phyloP scores from a whole-genome alignment of 2,888 invertebrate genomes.

The Diarsia rubi region DNA sequence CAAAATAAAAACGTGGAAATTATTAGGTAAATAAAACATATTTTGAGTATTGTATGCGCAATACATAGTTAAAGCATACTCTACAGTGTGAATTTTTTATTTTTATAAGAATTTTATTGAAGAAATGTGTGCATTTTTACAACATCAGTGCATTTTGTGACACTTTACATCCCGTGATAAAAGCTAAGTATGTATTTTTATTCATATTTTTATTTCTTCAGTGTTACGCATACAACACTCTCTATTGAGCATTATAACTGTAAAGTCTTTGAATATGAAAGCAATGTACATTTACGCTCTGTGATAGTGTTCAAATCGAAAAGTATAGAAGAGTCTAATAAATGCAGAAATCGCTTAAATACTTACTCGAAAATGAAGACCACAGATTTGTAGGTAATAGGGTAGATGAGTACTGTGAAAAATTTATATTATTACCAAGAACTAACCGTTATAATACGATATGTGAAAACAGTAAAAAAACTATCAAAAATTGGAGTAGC shows the following conservation, averaged over 20 bases:
- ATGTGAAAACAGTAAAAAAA: no score
- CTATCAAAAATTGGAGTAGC: no score
- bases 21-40: not conserved
- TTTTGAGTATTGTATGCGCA: conserved; percentile 55
- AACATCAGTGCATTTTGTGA: conserved; percentile 47
- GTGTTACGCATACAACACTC: conserved; percentile 47
- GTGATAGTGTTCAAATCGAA: conserved; percentile 42
- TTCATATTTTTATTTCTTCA: conserved; percentile 19
- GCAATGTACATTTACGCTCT: conserved; percentile 57
- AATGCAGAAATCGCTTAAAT: conserved; percentile 15
- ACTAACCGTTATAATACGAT: no score
- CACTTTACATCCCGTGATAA: conserved; percentile 3
- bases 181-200: conserved; percentile 58
- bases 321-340: conserved; percentile 43
- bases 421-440: no score
- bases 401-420: no score
- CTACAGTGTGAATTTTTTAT: not conserved
- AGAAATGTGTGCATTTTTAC: conserved; percentile 23
- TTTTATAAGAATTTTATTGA: not conserved
- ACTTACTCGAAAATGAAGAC: not conserved
- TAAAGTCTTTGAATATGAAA: conserved; percentile 24
- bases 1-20: conserved; percentile 34
- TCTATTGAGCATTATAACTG: not conserved
- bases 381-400: not conserved
- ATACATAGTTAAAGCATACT: conserved; percentile 10